Percentiles rank a stretch among this genome's conserved stretches.
Conservation (phyloP, 1,140 invertebrate species). For the Apolygus lucorum region DNA sequence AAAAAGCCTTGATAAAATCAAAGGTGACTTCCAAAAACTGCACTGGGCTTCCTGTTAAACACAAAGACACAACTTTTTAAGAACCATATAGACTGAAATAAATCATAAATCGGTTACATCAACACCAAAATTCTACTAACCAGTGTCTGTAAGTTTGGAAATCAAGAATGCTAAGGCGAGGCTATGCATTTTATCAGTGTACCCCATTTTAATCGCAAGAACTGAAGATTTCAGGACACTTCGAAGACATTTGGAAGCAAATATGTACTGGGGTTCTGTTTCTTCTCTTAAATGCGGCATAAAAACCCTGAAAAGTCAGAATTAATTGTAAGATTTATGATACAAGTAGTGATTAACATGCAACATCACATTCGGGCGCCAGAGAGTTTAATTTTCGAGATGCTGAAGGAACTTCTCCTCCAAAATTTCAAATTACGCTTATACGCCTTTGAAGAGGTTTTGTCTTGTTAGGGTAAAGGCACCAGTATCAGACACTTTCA, state of each 20-base stretch:
- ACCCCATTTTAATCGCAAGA: background rate
- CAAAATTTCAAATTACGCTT: background rate
- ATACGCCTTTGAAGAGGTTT: background rate
- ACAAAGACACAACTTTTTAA: background rate
- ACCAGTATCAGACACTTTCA: no score
- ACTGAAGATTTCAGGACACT: background rate
- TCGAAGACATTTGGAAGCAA: background rate
- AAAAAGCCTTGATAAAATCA: background rate
- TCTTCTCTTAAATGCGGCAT: background rate
- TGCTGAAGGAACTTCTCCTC: background rate
- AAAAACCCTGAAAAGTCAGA: background rate
- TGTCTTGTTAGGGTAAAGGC: background rate
- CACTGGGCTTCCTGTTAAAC: background rate
- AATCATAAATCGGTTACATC: background rate
- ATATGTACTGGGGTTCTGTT: background rate
- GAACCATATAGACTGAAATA: background rate
- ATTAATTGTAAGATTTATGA: background rate
- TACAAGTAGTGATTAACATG: background rate
- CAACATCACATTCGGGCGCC: background rate
- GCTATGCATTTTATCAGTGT: background rate
- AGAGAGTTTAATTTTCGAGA: background rate
- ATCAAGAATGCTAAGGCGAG: background rate
- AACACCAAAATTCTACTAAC: background rate
- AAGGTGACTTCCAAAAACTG: slow-evolving; percentile 11
- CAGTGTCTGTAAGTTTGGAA: background rate